These are phyloP conservation scores for Drosophila anceps DNA, from an alignment of 2,888 invertebrate genomes.

Conservation along the genomic window DNA sequence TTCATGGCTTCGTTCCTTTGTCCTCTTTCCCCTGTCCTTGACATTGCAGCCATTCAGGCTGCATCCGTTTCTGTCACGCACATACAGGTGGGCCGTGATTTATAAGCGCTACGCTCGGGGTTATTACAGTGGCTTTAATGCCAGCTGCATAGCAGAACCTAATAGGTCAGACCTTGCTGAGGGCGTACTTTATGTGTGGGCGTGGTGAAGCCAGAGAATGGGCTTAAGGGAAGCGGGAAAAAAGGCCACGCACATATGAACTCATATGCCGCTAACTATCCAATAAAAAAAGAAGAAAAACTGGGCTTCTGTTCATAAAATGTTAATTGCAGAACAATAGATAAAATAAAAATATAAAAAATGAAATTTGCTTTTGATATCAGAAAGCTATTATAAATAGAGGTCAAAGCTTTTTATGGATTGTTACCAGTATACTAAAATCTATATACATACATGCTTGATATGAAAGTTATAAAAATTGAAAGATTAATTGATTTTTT, in stretches of 20 bases:
- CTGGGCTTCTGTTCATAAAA: constrained; percentile 13
- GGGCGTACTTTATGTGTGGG: background rate
- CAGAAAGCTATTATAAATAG: background rate
- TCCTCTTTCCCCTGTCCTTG: constrained; percentile 24
- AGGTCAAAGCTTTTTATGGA: background rate
- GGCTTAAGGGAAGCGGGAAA: constrained; percentile 7
- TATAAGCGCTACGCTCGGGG: constrained; percentile 32
- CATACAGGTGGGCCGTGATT: constrained; percentile 55
- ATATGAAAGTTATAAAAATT: too few relatives aligned
- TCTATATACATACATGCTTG: background rate
- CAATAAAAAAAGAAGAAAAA: constrained; percentile 37
- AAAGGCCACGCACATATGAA: constrained; percentile 25
- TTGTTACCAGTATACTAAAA: background rate
- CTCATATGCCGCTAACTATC: constrained; percentile 5
- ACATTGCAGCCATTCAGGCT: constrained; percentile 44
- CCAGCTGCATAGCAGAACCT: constrained; percentile 6
- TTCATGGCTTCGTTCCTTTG: background rate
- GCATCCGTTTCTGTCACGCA: constrained; percentile 60
- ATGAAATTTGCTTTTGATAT: background rate
- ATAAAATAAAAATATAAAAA: background rate
- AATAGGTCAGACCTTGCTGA: constrained; percentile 29
- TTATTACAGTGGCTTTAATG: constrained; percentile 17
- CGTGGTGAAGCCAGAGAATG: background rate
- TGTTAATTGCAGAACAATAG: constrained; percentile 10
- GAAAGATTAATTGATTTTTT: too few relatives aligned